Conservation (phyloP, 53 echinoderm and acorn worm species). For the Antedon mediterranea region DNA sequence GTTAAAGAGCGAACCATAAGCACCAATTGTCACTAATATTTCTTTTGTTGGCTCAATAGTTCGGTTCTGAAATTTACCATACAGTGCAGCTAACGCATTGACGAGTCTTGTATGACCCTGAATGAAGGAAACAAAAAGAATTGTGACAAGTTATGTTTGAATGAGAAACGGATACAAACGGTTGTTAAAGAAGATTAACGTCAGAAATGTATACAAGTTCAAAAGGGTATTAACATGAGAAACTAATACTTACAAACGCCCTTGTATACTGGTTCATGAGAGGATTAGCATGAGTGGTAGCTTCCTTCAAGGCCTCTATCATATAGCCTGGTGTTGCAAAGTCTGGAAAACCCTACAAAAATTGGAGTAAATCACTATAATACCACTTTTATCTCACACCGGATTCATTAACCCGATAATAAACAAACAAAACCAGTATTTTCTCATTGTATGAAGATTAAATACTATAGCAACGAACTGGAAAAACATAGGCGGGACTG, state of each 20-base stretch:
- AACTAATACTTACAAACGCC: slow-evolving; percentile 75
- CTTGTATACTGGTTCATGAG: slow-evolving; percentile 85
- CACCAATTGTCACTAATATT: slow-evolving; percentile 62
- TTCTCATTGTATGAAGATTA: too few relatives aligned
- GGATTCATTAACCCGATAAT: too few relatives aligned
- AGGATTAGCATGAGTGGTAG: slow-evolving; percentile 34
- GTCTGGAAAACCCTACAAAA: slow-evolving; percentile 75
- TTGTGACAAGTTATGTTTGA: too few relatives aligned
- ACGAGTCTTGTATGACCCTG: slow-evolving; percentile 83
- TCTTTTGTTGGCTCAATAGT: slow-evolving; percentile 62
- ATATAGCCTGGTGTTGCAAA: slow-evolving; percentile 73
- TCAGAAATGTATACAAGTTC: too few relatives aligned
- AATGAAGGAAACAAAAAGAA: too few relatives aligned
- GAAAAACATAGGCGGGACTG: too few relatives aligned
- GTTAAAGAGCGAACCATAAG: slow-evolving; percentile 74
- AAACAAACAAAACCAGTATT: too few relatives aligned
- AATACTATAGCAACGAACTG: too few relatives aligned
- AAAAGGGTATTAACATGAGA: neutral
- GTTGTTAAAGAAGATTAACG: too few relatives aligned
- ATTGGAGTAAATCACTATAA: neutral
- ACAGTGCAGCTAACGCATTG: slow-evolving; percentile 67
- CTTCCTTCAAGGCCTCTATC: slow-evolving; percentile 42
- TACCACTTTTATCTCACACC: too few relatives aligned
- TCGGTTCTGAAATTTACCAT: slow-evolving; percentile 40
- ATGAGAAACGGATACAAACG: too few relatives aligned